Conservation (phyloP, 1,140 invertebrate genomes). For the Drosophila mojavensis region DNA sequence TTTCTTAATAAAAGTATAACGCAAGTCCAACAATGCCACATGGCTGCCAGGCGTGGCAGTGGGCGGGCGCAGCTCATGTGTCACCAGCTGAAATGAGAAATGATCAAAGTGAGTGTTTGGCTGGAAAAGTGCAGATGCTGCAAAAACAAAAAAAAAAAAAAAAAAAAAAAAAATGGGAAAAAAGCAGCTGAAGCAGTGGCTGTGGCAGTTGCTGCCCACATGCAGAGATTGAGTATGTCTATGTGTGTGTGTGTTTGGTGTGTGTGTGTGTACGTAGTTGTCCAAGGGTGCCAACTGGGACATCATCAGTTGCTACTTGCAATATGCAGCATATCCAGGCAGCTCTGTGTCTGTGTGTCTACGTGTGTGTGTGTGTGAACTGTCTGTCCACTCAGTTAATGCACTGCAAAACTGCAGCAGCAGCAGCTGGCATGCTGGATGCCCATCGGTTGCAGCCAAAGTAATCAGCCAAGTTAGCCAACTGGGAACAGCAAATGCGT, state of each 20-base stretch:
- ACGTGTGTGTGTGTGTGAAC: conserved; percentile 27
- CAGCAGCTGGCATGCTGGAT: conserved; percentile 13
- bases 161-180: conserved; percentile 20
- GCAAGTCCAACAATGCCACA: conserved; percentile 65
- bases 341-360: not conserved
- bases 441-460: conserved; percentile 50
- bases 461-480: conserved; percentile 67
- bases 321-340: conserved; percentile 56
- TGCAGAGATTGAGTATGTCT: not conserved
- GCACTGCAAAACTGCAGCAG: conserved; percentile 63
- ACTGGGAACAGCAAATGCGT: conserved; percentile 4
- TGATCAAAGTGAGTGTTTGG: conserved; percentile 80
- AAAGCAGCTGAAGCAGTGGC: conserved; percentile 38
- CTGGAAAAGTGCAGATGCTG: conserved; percentile 55
- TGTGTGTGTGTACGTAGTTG: conserved; percentile 13
- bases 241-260: conserved; percentile 24
- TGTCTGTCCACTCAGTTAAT: conserved; percentile 69
- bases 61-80: conserved; percentile 62
- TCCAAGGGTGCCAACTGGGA: conserved; percentile 54
- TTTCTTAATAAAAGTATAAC: conserved; percentile 78
- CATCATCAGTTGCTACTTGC: conserved; percentile 71
- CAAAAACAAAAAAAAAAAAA: conserved; percentile 39
- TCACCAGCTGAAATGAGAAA: conserved; percentile 73
- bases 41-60: conserved; percentile 17
- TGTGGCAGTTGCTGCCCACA: conserved; percentile 58